Percentiles rank a stretch among this genome's conserved stretches.
Conservation (phyloP, 1,140 invertebrate genomes). For the Papilio machaon region DNA sequence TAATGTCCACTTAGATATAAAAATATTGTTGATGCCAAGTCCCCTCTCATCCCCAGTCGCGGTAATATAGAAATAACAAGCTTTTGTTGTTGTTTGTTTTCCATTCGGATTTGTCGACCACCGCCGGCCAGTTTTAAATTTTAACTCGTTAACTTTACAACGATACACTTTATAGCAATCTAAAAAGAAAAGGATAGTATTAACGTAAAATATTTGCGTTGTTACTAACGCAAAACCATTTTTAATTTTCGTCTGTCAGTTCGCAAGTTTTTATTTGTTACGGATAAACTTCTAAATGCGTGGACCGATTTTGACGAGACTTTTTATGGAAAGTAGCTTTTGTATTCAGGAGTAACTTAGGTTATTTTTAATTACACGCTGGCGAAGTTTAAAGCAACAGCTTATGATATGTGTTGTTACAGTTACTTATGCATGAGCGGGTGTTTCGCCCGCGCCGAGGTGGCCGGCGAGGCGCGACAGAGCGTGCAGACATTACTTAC, state of each 20-base stretch:
- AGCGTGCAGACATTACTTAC: conserved; percentile 70
- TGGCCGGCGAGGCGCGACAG: conserved; percentile 62
- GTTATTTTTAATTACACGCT: background rate
- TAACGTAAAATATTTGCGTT: background rate
- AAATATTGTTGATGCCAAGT: conserved; percentile 45
- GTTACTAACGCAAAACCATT: too few relatives aligned
- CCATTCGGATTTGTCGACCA: conserved; percentile 49
- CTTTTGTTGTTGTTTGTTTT: conserved; percentile 47
- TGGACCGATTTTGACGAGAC: too few relatives aligned
- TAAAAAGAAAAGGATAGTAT: background rate
- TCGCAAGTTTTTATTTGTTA: background rate
- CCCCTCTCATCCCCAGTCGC: conserved; percentile 39
- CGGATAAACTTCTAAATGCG: too few relatives aligned
- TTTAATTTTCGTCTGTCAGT: too few relatives aligned
- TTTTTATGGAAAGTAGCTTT: too few relatives aligned
- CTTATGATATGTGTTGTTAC: conserved; percentile 49
- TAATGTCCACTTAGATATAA: conserved; percentile 42
- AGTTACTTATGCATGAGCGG: conserved; percentile 72
- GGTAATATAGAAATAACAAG: conserved; percentile 17
- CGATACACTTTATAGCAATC: background rate
- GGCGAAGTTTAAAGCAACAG: background rate
- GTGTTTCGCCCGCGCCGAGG: conserved; percentile 56
- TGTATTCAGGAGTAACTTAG: background rate
- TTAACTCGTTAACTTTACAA: conserved; percentile 21
- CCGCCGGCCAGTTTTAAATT: conserved; percentile 6